These are phyloP conservation scores for Gymnopithys bicolor DNA, from an alignment of 2,797 vertebrate species.

Conservation along the genomic window DNA sequence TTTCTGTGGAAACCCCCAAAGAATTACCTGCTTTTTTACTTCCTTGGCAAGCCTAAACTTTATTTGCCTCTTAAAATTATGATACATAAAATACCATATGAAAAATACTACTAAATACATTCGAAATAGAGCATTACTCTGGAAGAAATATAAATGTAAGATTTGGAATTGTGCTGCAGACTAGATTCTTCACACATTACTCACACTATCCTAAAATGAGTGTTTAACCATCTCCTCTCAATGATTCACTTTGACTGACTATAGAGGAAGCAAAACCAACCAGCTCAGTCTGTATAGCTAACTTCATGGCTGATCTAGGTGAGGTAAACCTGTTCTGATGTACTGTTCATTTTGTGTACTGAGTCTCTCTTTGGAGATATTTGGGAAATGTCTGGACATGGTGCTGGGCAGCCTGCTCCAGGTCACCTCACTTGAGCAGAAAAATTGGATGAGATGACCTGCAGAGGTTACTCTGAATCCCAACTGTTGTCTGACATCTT, in stretches of 20 bases:
- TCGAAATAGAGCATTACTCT: not conserved
- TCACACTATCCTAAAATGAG: not conserved
- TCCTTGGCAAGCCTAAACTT: not conserved
- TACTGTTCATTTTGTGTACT: not conserved
- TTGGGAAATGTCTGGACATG: not conserved
- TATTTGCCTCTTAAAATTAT: not conserved
- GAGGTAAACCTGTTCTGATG: not conserved
- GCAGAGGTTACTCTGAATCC: not conserved
- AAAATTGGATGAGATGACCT: not conserved
- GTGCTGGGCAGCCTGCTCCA: not conserved
- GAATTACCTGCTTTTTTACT: not conserved
- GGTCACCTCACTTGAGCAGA: not conserved
- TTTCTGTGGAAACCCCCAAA: not conserved
- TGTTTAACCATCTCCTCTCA: not conserved
- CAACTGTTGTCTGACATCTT: not conserved
- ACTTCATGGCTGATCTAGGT: not conserved
- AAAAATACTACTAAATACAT: not conserved
- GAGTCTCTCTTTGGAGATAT: not conserved
- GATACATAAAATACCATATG: not conserved
- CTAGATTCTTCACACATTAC: not conserved
- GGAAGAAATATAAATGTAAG: not conserved
- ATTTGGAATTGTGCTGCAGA: not conserved
- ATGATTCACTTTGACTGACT: not conserved
- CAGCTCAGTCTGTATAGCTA: not conserved
- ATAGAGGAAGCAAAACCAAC: not conserved